A percentile compares a stretch with the other conserved stretches of the same genome.
Evolutionary conservation across 2,888 invertebrate genomes (phyloP).

Genomic region (Coenonympha arcania): DNA sequence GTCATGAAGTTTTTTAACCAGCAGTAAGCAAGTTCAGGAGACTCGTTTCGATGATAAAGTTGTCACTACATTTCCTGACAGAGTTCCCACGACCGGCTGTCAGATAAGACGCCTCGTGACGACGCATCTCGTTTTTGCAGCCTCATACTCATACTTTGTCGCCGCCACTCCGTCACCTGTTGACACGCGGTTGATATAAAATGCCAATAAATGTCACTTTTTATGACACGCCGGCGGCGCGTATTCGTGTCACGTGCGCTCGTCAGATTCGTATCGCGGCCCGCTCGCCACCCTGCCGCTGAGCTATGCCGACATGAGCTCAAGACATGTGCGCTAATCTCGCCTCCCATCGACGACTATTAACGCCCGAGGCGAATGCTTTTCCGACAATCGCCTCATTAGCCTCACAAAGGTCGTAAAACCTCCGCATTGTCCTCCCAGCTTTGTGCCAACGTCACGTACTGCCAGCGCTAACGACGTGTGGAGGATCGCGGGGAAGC

Average conservation of each 20-base stretch:
- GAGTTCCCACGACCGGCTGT: constrained; percentile 56
- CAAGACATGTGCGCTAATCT: constrained; percentile 49
- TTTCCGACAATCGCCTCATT: constrained; percentile 67
- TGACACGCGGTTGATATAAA: constrained; percentile 70
- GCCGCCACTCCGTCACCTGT: constrained; percentile 57
- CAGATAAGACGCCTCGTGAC: constrained; percentile 51
- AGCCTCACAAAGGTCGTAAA: constrained; percentile 65
- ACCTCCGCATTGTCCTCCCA: constrained; percentile 44
- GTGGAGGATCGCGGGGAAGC: constrained; percentile 69
- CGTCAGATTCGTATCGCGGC: constrained; percentile 62
- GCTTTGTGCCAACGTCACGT: constrained; percentile 62
- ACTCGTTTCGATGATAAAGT: constrained; percentile 38
- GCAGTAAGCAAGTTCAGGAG: too few species aligned
- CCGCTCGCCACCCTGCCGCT: constrained; percentile 41
- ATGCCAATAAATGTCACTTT: constrained; percentile 73
- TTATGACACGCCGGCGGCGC: constrained; percentile 59
- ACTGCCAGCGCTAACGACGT: constrained; percentile 69
- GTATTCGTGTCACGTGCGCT: constrained; percentile 67
- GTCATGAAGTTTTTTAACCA: background rate
- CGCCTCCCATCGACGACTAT: constrained; percentile 47
- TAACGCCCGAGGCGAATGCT: constrained; percentile 48
- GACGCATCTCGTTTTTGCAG: constrained; percentile 59
- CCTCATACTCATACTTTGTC: constrained; percentile 57
- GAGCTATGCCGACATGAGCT: constrained; percentile 46
- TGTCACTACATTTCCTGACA: constrained; percentile 35